Evolutionary conservation across 2,888 invertebrate species (phyloP), one percentile per base, ranked within the genome.

Genomic region (Nysson spinosus): DNA sequence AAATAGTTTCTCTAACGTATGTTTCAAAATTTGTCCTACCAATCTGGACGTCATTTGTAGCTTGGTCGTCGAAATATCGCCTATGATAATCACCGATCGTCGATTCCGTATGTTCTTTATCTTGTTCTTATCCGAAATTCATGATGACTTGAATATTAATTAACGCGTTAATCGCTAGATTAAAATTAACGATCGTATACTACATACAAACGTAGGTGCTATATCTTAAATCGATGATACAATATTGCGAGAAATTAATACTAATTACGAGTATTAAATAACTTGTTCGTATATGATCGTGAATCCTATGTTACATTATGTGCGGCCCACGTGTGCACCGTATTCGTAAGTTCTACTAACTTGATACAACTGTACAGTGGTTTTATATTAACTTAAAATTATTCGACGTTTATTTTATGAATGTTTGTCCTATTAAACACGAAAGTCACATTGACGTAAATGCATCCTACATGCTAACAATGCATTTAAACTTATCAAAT

Each of bases 381-480:
- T 42, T 52, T 58, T 67, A 51, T 26, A 12, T 58, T 66, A 64
- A 70, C 43, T 58, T 54, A 64, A 61, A 19, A 60, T 37, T 63
- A 22, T 51, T 17, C 34, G n/a, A 66, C 47, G 39, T 35, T 46
- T 49, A 60, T 57, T 49, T 51, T 4, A 67, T 61, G 52, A 64
- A 63, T 32, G 61, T 39, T n/a, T 49, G 37, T 30, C 30, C 54
- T 54, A 50, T 46, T 42, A 43, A 52, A 60, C 30, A 37, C 60
- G 34, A 55, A 70, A 58, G 37, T 66, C 37, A 43, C 32, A 46
- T 57, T 35, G 58, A 76, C 67, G 43, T 69, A 75, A 75, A 72
- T 69, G 63, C 70, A 79, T 66, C 60, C 55, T 73, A 73, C 54
- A 61, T 49, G 56, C 64, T 70, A 60, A 66, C 63, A 68, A 67